Base-by-base conservation (phyloP, 2,797 vertebrate genomes). In the Malacoctenus gilli region DNA sequence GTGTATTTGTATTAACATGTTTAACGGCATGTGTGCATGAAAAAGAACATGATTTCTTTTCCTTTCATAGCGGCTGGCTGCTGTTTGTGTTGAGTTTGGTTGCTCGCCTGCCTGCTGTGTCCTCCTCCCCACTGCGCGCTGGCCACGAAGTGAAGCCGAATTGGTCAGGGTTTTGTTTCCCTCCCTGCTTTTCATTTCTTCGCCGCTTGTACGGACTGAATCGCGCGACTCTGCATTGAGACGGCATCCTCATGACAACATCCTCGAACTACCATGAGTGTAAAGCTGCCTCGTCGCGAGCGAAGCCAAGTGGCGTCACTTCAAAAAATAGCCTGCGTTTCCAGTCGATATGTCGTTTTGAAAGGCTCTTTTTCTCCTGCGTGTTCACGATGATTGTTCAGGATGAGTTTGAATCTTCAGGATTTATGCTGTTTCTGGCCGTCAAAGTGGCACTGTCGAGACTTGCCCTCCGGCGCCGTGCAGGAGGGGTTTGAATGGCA, bases 1-100 rank as follows among this genome's bases (percentile, higher is more conserved):
- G 55, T 68, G 32, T 55, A 30, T 39, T 25, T 57, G 22, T 60
- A 40, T 67, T 61, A 53, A 43, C 22, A 46, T 47, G 59, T 77
- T 68, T 48, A 64, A 56, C 50, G 48, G 15, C 57, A 80, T 69
- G 69, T 80, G 72, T 68, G 53, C 52, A 67, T 80, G 47, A 84
- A 74, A 84, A 76, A 75, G 50, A 77, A 75, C 74, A 79, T 72
- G 58, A 77, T 79, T 81, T 78, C 20, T 78, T 80, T 79, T 83
- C 68, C 77, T 75, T 66, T 73, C 60, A 54, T 68, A 52, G 59
- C 59, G 49, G 61, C 76, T 80, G 70, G 68, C 72, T 74, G 64
- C 72, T 84, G 73, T 79, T 77, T 80, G 59, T 86, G 77, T 88
- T 83, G 82, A 73, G 72, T 77, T 90, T 84, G 83, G 82, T 85